Evolutionary conservation across 2,113 vertebrate genomes (phyloP).

Genomic region (Rafetus swinhoei): DNA sequence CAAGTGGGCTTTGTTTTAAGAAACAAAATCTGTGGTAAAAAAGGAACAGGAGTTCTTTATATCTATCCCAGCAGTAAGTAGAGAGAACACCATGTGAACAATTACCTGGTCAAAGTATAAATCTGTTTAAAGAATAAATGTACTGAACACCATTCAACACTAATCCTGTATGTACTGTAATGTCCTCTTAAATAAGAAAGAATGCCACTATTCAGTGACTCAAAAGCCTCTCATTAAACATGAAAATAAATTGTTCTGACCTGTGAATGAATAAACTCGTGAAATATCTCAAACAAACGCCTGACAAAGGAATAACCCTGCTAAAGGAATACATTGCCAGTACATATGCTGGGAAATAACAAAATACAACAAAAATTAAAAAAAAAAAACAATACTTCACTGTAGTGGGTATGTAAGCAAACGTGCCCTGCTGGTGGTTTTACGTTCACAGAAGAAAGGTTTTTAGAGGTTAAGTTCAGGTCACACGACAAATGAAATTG

Average conservation of each 20-base stretch:
- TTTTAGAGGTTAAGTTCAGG: slow-evolving; percentile 85
- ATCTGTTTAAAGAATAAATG: slow-evolving; percentile 75
- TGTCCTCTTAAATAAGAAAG: slow-evolving; percentile 66
- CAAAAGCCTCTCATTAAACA: slow-evolving; percentile 8
- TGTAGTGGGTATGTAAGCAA: slow-evolving; percentile 53
- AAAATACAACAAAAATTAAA: background rate
- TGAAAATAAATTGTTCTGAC: slow-evolving; percentile 52
- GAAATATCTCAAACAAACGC: slow-evolving; percentile 51
- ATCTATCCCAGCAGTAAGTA: slow-evolving; percentile 38
- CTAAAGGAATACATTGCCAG: slow-evolving; percentile 45
- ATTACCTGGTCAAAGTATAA: slow-evolving; percentile 75
- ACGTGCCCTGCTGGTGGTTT: slow-evolving; percentile 63
- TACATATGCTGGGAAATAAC: background rate
- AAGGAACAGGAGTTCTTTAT: slow-evolving; percentile 42
- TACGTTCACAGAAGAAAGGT: slow-evolving; percentile 80
- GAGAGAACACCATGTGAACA: slow-evolving; percentile 47
- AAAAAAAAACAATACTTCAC: slow-evolving; percentile 6
- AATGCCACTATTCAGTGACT: slow-evolving; percentile 50
- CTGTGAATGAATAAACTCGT: slow-evolving; percentile 53
- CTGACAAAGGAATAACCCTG: slow-evolving; percentile 26
- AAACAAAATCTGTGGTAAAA: slow-evolving; percentile 58
- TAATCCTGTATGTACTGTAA: slow-evolving; percentile 66
- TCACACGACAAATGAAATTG: slow-evolving; percentile 87
- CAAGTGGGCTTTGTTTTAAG: slow-evolving; percentile 64
- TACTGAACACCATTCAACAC: slow-evolving; percentile 61